Base-by-base conservation (phyloP, 2,888 invertebrate genomes). In the Drosophila acutilabella region DNA sequence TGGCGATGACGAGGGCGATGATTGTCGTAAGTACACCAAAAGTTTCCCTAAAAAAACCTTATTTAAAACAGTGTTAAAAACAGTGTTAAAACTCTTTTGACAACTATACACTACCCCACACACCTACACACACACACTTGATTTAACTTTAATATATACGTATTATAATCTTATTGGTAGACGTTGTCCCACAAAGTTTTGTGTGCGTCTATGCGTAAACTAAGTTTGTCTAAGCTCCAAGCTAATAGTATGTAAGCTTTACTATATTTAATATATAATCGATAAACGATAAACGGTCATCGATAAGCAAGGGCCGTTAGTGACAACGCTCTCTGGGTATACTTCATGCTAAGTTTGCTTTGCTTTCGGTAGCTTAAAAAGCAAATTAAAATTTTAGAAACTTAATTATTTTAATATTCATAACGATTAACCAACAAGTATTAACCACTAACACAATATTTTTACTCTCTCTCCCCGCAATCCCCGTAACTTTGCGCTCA, bases 1-100 rank as follows among this genome's bases (percentile, higher is more conserved):
- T 74, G 92, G 93, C 51, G 94, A 94, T 26, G 96, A 96, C 90
- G 96, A 96, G 91, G 81, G 81, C 67, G 83, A 86, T 4, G 86
- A 89, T 60, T 93, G 93, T 81, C 89, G 93, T 93, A 91, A 92
- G 92, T 92, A 26, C 7, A 90, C 20, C 1, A 4, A 26, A 42
- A 23, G 6, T 36, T 11, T 3, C 6, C 33, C 16, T 16, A 11
- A 11, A 13, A 14, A 16, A 20, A 13, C n/a, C 4, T 2, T 36
- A 13, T 36, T 14, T 14, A 23, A 14, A 40, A 14, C 40, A 40
- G 13, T 23, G 5, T 1, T 13, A 41, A 13, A 14, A 14, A 16
- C 51, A 51, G 58, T 65, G 64, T 45, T 65, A 64, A 58, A 59
- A 52, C 33, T 11, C 23, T 11, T 30, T 13, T n/a, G 26, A 51